These are phyloP conservation scores for Archips xylosteana DNA, from an alignment of 2,888 invertebrate genomes.

Conservation along the genomic window DNA sequence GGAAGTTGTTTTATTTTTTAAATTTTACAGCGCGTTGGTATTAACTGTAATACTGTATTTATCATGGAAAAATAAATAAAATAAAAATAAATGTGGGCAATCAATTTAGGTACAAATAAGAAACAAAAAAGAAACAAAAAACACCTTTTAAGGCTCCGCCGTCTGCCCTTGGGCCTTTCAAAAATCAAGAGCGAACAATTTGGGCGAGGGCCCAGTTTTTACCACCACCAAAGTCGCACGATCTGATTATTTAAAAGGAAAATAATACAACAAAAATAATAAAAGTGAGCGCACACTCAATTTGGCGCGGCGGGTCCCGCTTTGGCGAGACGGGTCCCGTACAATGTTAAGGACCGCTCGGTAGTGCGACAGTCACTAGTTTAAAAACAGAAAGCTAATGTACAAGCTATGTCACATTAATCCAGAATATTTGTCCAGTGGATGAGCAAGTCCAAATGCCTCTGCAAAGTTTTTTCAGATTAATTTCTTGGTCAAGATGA, in stretches of 20 bases:
- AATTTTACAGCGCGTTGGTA: too few species aligned
- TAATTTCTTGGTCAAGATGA: too few species aligned
- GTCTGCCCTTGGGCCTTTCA: slow-evolving; percentile 9
- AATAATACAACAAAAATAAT: slow-evolving; percentile 54
- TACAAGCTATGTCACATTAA: too few species aligned
- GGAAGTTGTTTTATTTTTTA: too few species aligned
- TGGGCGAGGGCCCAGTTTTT: slow-evolving; percentile 10
- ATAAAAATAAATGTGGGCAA: too few species aligned
- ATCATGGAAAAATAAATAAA: too few species aligned
- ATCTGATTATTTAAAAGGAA: slow-evolving; percentile 43
- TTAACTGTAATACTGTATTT: too few species aligned
- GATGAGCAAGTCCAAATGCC: too few species aligned
- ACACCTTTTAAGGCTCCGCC: not conserved
- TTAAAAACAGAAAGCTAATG: not conserved
- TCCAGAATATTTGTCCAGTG: too few species aligned
- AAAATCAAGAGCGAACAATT: slow-evolving; percentile 13
- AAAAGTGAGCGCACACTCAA: slow-evolving; percentile 55
- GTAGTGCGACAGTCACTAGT: slow-evolving; percentile 45
- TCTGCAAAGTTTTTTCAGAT: too few species aligned
- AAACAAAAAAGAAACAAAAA: not conserved
- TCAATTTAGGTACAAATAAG: not conserved
- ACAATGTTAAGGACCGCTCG: slow-evolving; percentile 54
- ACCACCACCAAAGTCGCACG: slow-evolving; percentile 33
- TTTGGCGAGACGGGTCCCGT: slow-evolving; percentile 64
- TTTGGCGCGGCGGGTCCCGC: slow-evolving; percentile 51